Conservation (phyloP, 1,140 invertebrate species). For the Dermatophagoides farinae region DNA sequence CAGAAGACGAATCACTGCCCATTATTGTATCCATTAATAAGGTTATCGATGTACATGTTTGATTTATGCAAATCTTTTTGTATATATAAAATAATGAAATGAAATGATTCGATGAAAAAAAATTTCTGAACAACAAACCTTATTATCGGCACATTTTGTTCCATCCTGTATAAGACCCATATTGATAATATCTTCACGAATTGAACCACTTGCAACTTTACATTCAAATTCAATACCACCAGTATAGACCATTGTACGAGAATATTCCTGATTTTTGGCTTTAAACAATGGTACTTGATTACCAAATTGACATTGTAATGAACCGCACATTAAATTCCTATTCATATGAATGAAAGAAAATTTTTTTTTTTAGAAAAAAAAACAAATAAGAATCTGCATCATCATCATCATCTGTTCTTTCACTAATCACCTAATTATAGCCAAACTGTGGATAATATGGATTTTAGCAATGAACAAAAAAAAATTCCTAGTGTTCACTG, state of each 20-base stretch:
- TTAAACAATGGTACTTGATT: slow-evolving; percentile 42
- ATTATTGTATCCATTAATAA: slow-evolving; percentile 56
- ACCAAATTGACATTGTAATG: slow-evolving; percentile 70
- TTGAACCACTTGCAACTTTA: slow-evolving; percentile 56
- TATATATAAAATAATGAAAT: background rate
- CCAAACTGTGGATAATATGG: no score
- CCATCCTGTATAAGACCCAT: slow-evolving; percentile 65
- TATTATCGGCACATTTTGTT: slow-evolving; percentile 69
- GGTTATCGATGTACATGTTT: slow-evolving; percentile 63
- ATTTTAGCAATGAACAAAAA: no score
- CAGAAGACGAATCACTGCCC: no score
- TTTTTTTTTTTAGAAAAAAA: background rate
- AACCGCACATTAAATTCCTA: slow-evolving; percentile 68
- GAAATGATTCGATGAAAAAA: background rate
- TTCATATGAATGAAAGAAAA: slow-evolving; percentile 6
- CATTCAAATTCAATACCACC: slow-evolving; percentile 67
- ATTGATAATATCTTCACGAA: slow-evolving; percentile 39
- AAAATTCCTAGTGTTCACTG: no score
- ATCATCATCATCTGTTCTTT: background rate
- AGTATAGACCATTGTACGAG: slow-evolving; percentile 61
- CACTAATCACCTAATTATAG: background rate
- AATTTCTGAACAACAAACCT: slow-evolving; percentile 33
- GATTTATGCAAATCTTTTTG: slow-evolving; percentile 66
- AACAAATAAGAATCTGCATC: background rate
- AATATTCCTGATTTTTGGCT: slow-evolving; percentile 53